Conservation (phyloP, 2,113 vertebrate species). For the Chascanopsetta lugubris region DNA sequence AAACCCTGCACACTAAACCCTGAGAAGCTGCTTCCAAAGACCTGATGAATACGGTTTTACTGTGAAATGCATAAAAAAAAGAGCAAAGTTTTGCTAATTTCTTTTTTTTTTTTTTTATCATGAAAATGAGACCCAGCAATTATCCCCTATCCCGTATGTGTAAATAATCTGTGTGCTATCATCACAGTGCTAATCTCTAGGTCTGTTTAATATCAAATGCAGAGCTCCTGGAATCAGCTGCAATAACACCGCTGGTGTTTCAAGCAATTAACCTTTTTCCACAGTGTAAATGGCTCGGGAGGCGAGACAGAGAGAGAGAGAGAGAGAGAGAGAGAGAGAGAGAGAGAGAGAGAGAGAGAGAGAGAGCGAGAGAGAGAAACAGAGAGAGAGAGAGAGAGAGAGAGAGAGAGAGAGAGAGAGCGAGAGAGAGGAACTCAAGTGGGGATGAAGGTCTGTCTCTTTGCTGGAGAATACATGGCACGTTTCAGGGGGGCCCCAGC, state of each 20-base stretch:
- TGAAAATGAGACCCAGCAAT: slow-evolving; percentile 1
- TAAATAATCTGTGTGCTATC: slow-evolving; percentile 53
- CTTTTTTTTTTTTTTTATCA: slow-evolving; percentile 7
- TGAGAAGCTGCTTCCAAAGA: no score
- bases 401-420: background rate
- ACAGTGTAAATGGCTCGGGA: slow-evolving; percentile 65
- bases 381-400: slow-evolving; percentile 31
- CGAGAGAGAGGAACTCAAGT: slow-evolving; percentile 33
- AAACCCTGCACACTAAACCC: no score
- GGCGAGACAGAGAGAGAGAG: slow-evolving; percentile 37
- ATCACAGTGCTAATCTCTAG: slow-evolving; percentile 53
- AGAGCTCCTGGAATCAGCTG: slow-evolving; percentile 68
- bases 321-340: background rate
- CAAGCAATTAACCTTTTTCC: slow-evolving; percentile 78
- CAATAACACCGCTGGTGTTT: slow-evolving; percentile 73
- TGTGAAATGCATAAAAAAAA: no score
- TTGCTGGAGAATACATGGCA: slow-evolving; percentile 51
- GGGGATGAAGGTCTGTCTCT: slow-evolving; percentile 55
- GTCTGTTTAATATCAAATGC: slow-evolving; percentile 72
- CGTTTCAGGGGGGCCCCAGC: slow-evolving; percentile 57
- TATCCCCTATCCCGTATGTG: slow-evolving; percentile 12
- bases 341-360: slow-evolving; percentile 3
- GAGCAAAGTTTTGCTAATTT: slow-evolving; percentile 1
- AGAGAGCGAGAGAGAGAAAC: slow-evolving; percentile 2
- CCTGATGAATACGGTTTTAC: no score